These are phyloP conservation scores for Rhinophrynus dorsalis DNA, from an alignment of 2,797 vertebrate species.

Conservation along the genomic window DNA sequence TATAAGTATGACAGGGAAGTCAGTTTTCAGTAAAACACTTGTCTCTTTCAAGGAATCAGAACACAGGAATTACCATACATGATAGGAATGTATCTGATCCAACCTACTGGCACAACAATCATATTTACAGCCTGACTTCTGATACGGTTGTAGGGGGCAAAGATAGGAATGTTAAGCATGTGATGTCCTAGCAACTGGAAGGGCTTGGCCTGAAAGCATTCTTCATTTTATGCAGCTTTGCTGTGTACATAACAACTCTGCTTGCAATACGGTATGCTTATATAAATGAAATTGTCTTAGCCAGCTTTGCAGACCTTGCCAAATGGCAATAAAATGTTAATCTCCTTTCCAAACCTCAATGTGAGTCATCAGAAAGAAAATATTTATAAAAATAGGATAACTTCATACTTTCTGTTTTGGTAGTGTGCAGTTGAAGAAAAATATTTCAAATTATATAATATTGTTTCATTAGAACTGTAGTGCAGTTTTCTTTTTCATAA, in stretches of 20 bases:
- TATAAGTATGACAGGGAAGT: not conserved
- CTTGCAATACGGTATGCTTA: not conserved
- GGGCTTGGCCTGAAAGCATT: conserved; percentile 8
- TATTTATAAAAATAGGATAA: no score
- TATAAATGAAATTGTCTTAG: not conserved
- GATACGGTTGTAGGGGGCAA: conserved; percentile 16
- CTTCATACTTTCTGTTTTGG: no score
- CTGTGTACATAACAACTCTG: not conserved
- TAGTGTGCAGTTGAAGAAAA: no score
- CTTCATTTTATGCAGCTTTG: not conserved
- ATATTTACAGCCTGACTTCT: conserved; percentile 18
- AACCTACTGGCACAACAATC: not conserved
- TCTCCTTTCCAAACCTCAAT: not conserved
- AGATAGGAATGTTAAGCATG: conserved; percentile 28
- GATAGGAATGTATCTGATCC: conserved; percentile 3
- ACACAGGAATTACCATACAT: not conserved
- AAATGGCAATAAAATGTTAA: not conserved
- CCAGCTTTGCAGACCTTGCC: not conserved
- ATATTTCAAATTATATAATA: no score
- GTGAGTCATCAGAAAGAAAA: not conserved
- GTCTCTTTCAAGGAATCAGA: not conserved
- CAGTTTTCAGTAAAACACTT: not conserved
- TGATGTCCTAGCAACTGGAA: conserved; percentile 17
- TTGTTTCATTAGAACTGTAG: no score
- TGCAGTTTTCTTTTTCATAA: no score